Evolutionary conservation across 2,888 invertebrate species (phyloP).

Genomic region (Unio delphinus): DNA sequence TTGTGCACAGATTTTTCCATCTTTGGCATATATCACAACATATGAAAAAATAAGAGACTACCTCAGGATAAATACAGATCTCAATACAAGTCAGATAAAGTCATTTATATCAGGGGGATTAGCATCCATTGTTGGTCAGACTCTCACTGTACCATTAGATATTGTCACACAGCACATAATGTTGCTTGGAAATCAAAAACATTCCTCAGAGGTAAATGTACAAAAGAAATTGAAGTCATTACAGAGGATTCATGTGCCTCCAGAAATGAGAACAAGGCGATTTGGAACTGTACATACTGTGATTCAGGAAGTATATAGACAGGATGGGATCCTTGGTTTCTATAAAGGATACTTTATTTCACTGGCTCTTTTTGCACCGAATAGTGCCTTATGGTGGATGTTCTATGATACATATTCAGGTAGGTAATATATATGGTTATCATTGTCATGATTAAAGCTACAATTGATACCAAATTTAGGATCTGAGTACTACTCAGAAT

Average conservation of each 20-base stretch:
- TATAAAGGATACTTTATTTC: constrained; percentile 95
- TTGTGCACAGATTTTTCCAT: constrained; percentile 80
- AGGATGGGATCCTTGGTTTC: constrained; percentile 89
- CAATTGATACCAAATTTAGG: too few species aligned
- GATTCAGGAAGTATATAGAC: constrained; percentile 82
- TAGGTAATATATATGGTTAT: constrained; percentile 68
- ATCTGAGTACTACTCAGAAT: too few species aligned
- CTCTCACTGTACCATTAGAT: constrained; percentile 96
- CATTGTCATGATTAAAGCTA: not conserved
- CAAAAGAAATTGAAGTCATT: constrained; percentile 20
- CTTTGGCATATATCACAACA: constrained; percentile 84
- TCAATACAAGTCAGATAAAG: constrained; percentile 72
- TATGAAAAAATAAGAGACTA: constrained; percentile 92
- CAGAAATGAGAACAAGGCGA: constrained; percentile 26
- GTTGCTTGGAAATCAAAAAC: constrained; percentile 80
- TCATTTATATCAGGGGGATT: constrained; percentile 87
- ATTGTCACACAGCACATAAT: constrained; percentile 97
- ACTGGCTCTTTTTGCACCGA: constrained; percentile 93
- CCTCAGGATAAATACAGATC: constrained; percentile 77
- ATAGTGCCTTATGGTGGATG: constrained; percentile 98
- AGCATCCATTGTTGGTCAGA: constrained; percentile 94
- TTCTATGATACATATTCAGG: constrained; percentile 95
- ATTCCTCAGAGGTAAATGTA: not conserved
- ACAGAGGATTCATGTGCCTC: constrained; percentile 37
- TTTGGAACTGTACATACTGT: constrained; percentile 73